Base-by-base conservation (phyloP, 1,140 invertebrate species). In the Hetaerina americana region DNA sequence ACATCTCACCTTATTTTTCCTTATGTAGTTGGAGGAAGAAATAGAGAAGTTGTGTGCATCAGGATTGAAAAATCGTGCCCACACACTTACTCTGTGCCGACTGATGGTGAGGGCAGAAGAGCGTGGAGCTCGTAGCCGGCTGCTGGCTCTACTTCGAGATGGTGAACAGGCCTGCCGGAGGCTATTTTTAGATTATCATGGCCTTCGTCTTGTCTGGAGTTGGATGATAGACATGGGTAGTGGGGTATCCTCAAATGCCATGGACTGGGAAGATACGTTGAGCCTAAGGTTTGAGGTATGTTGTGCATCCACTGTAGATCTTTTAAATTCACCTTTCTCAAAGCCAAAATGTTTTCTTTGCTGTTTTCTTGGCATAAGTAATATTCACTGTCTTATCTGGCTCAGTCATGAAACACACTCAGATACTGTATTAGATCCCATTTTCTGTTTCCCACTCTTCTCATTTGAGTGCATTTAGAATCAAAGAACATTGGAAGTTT, bases 131-230 rank as follows among this genome's bases (percentile, higher is more conserved):
- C 87, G 93, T 72, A 82, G 86, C 0, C 86, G 88, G 70, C 81
- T 88, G 6, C 80, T 95, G 67, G 83, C 86, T 6, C 80, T 93
- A 6, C 84, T 94, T 70, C 84, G 88, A 10, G 84, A 85, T 71
- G 91, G 90, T 0, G 91, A 93, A 77, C 81, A 91, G 72, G 89
- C 89, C 0, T 98, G 89, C 81, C 87, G 92, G 22, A 82, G 95
- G 27, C 84, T 98, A 27, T 97, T 98, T 80, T 83, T 98, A 18
- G 96, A 97, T 83, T 98, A 98, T 82, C 94, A 97, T 78, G 96
- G 95, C 0, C 82, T 98, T 27, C 84, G 91, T 10, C 81, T 98
- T 26, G 84, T 98, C 57, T 94, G 94, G 84, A 93, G 92, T 66
- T 98, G 96, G 88, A 96, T 97, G 87, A 87, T 88, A 75, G 89